Conservation (phyloP, 2,113 vertebrate species). For the Lipophrys pholis region DNA sequence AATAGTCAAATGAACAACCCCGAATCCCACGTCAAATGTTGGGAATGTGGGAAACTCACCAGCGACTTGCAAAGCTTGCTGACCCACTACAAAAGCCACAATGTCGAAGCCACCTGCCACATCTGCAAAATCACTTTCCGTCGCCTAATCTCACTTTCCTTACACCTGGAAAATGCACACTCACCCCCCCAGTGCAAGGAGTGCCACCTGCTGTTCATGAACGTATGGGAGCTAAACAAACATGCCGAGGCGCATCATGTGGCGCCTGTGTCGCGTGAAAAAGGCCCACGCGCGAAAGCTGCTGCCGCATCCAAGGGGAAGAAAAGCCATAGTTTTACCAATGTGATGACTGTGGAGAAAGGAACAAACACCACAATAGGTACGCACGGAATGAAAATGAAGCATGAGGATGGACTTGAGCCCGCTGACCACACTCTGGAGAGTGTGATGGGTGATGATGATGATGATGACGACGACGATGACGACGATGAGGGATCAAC, state of each 20-base stretch:
- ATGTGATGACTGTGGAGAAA: not conserved
- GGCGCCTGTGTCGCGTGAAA: not conserved
- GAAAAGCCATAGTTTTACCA: not conserved
- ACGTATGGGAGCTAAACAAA: constrained; percentile 69
- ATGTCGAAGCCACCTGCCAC: constrained; percentile 58
- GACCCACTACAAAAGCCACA: constrained; percentile 60
- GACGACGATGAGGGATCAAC: constrained; percentile 21
- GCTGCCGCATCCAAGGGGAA: not conserved
- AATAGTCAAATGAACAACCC: not conserved
- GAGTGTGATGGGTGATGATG: constrained; percentile 31
- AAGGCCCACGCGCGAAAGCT: constrained; percentile 3
- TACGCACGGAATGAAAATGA: constrained; percentile 18
- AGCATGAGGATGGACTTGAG: not conserved
- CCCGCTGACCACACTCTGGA: constrained; percentile 32
- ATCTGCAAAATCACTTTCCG: constrained; percentile 67
- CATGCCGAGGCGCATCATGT: constrained; percentile 47
- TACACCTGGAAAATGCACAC: constrained; percentile 70
- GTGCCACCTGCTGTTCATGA: constrained; percentile 52
- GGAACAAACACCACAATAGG: not conserved
- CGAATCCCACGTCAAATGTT: constrained; percentile 43
- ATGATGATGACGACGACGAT: not conserved
- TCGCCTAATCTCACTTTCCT: constrained; percentile 52
- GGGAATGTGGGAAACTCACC: constrained; percentile 69
- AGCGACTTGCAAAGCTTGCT: constrained; percentile 45
- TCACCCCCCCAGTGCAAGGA: constrained; percentile 32